A percentile compares a stretch with the other conserved stretches of the same genome.
Conservation (phyloP, 1,140 invertebrate genomes). For the Drosophila chauvacae region DNA sequence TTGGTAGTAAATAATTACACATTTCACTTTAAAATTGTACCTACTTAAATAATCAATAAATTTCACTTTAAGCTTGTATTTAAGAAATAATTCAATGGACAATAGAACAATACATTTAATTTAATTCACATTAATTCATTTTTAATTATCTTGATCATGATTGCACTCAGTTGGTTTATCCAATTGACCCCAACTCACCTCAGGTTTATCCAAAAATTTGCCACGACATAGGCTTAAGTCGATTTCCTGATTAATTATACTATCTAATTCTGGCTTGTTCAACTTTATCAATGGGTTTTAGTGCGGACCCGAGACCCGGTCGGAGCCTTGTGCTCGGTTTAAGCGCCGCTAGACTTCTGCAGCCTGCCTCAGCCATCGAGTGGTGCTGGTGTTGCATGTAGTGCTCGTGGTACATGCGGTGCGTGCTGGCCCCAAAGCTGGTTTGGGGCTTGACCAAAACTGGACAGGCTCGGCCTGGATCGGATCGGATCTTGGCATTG, state of each 20-base stretch:
- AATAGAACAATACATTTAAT: not conserved
- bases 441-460: slow-evolving; percentile 61
- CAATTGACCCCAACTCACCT: slow-evolving; percentile 26
- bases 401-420: slow-evolving; percentile 20
- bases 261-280: slow-evolving; percentile 32
- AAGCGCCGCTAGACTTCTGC: slow-evolving; percentile 74
- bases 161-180: not conserved
- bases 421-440: slow-evolving; percentile 59
- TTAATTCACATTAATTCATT: not conserved
- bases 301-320: slow-evolving; percentile 25
- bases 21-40: not conserved
- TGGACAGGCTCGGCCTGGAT: slow-evolving; percentile 59
- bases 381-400: slow-evolving; percentile 18
- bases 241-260: slow-evolving; percentile 33
- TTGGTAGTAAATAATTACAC: not conserved
- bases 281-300: slow-evolving; percentile 28
- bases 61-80: not conserved
- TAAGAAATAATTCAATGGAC: not conserved
- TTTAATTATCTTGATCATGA: not conserved
- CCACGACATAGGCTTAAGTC: slow-evolving; percentile 23
- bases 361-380: slow-evolving; percentile 40
- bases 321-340: slow-evolving; percentile 67
- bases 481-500: slow-evolving; percentile 52
- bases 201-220: slow-evolving; percentile 8
- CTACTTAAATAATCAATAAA: no score